Conservation (phyloP, 1,140 invertebrate species). For the Mamestra configurata region DNA sequence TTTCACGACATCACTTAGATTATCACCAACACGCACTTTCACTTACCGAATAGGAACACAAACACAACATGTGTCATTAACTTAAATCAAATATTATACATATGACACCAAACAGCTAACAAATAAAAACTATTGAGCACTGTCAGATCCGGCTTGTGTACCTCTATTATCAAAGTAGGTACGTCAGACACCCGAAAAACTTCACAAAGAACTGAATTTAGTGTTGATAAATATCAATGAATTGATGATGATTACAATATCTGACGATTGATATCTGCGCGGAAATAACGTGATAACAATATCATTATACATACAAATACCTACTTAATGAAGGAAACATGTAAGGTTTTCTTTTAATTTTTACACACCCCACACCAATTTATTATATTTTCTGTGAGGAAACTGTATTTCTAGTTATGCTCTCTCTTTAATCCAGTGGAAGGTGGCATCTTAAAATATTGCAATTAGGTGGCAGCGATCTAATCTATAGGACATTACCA, state of each 20-base stretch:
- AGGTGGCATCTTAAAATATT: no score
- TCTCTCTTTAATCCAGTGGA: no score
- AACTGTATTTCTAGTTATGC: background rate
- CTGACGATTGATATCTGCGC: conserved; percentile 75
- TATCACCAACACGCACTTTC: background rate
- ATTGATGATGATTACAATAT: conserved; percentile 75
- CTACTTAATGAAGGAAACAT: background rate
- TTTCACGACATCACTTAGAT: background rate
- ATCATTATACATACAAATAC: conserved; percentile 44
- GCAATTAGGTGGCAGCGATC: no score
- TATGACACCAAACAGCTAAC: background rate
- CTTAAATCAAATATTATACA: background rate
- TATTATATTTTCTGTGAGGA: no score
- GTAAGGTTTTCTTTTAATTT: background rate
- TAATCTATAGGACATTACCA: no score
- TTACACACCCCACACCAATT: background rate
- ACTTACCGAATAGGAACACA: background rate
- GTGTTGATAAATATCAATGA: conserved; percentile 57
- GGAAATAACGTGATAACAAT: conserved; percentile 71
- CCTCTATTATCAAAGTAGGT: background rate
- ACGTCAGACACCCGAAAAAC: conserved; percentile 52
- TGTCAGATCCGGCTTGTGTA: background rate
- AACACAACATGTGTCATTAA: background rate
- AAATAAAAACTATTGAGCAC: background rate
- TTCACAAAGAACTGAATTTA: conserved; percentile 59